A percentile compares a stretch with the other conserved stretches of the same genome.
These are phyloP conservation scores for Cepaea hortensis DNA, from an alignment of 2,888 invertebrate genomes.

Conservation along the genomic window DNA sequence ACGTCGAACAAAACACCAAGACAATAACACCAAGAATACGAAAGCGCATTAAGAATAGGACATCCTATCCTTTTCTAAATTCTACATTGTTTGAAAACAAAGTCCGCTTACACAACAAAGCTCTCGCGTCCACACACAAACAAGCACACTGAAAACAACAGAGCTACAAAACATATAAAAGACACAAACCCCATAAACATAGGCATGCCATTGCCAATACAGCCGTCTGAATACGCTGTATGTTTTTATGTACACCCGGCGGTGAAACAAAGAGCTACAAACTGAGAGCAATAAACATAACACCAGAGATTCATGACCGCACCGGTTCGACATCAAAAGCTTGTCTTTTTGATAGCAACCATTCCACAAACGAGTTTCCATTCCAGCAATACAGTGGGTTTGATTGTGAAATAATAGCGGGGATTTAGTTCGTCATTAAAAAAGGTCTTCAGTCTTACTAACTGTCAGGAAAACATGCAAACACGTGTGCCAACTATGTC, in stretches of 20 bases:
- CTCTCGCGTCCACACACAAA: too few species aligned
- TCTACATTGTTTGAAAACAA: too few species aligned
- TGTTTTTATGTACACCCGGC: background rate
- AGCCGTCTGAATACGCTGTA: too few species aligned
- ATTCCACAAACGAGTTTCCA: background rate
- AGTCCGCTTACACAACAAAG: too few species aligned
- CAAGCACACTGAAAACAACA: background rate
- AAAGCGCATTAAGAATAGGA: too few species aligned
- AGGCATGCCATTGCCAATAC: background rate
- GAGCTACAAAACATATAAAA: background rate
- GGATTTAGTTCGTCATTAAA: slow-evolving; percentile 20
- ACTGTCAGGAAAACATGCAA: slow-evolving; percentile 20
- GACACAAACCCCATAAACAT: background rate
- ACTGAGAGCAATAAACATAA: background rate
- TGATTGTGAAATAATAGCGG: slow-evolving; percentile 29
- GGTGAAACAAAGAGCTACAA: slow-evolving; percentile 9
- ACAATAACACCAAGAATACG: too few species aligned
- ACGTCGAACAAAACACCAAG: too few species aligned
- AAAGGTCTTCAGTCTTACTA: background rate
- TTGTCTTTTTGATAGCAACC: slow-evolving; percentile 3
- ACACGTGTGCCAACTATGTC: background rate
- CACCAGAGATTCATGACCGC: background rate
- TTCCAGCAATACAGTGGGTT: background rate
- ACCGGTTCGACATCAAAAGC: background rate
- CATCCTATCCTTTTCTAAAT: too few species aligned